A percentile compares a stretch with the other conserved stretches of the same genome.
Evolutionary conservation across 2,888 invertebrate species (phyloP).

Genomic region (Eristalinus aeneus): DNA sequence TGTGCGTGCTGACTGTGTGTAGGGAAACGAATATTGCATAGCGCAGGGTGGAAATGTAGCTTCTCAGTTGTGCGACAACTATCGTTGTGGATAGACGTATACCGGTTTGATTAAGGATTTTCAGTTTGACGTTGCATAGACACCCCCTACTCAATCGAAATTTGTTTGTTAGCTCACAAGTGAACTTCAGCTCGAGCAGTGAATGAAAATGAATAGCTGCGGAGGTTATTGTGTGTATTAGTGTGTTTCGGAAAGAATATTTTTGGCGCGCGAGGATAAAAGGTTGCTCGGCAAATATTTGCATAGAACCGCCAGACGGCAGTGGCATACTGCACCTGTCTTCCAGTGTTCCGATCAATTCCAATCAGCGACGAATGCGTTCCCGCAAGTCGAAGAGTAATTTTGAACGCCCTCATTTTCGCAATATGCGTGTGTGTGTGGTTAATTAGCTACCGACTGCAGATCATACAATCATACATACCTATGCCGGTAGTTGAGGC

Average conservation of each 20-base stretch:
- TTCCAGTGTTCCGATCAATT: neutral
- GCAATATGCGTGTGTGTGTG: neutral
- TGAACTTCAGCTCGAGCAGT: conserved; percentile 11
- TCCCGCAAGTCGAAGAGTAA: conserved; percentile 18
- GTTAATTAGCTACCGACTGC: conserved; percentile 40
- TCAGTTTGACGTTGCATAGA: neutral
- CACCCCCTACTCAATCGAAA: conserved; percentile 37
- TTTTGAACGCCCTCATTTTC: conserved; percentile 25
- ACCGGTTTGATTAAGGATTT: conserved; percentile 73
- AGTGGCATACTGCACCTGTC: conserved; percentile 59
- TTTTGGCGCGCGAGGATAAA: conserved; percentile 69
- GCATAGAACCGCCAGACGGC: conserved; percentile 20
- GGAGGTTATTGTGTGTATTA: conserved; percentile 19
- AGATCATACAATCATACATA: conserved; percentile 12
- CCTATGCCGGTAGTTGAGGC: conserved; percentile 42
- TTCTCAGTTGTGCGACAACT: conserved; percentile 84
- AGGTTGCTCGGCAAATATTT: conserved; percentile 43
- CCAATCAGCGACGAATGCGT: neutral
- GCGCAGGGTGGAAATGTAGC: conserved; percentile 71
- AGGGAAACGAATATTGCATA: conserved; percentile 22
- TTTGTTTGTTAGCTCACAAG: conserved; percentile 32
- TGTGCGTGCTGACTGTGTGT: conserved; percentile 29
- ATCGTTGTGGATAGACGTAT: conserved; percentile 83
- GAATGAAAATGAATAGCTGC: conserved; percentile 47
- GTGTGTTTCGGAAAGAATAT: conserved; percentile 22